Evolutionary conservation across 2,888 invertebrate genomes (phyloP), one percentile per base, ranked within the genome.

Genomic region (Pachliopta kotzebuea): DNA sequence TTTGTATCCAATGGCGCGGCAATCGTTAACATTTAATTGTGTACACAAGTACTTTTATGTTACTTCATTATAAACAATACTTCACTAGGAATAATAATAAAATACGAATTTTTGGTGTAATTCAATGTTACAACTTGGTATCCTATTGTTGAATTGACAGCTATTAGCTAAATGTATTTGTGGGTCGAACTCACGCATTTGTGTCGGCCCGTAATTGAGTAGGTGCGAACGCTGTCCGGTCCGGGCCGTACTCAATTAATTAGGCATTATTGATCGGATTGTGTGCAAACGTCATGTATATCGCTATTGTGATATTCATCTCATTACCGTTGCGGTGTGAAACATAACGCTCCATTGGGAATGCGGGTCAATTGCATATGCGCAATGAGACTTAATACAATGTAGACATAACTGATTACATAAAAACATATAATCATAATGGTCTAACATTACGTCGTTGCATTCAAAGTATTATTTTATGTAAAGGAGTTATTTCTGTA

Each of bases 331-430:
- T 84, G 85, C 83, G 82, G 77, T 79, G 80, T 80, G 82, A 83
- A 85, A 85, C 81, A 76, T 83, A 81, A 81, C 78, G 80, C 81
- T 83, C 83, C 81, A 81, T 85, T 81, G 85, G 85, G 83, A 85
- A 88, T 88, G 80, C 87, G 78, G 88, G 88, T 88, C 87, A 87
- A 78, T 71, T 77, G 80, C 83, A 81, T 80, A 78, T 84, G 82
- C 80, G 81, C 81, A 83, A 72, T 80, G 74, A 71, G 72, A 76
- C 72, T 70, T 71, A 68, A 54, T 45, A 49, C 60, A 49, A 61
- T 45, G 42, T 26, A 45, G 26, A 58, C 45, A 20, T 58, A 26
- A 49, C 18, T 6, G 49, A 58, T 58, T 21, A 56, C 7, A 56
- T 20, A 52, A 53, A 53, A 53, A 17, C 24, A 0, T 14, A 24